These are phyloP conservation scores for Urocyon cinereoargenteus DNA, from an alignment of 2,797 vertebrate species.

Conservation along the genomic window DNA sequence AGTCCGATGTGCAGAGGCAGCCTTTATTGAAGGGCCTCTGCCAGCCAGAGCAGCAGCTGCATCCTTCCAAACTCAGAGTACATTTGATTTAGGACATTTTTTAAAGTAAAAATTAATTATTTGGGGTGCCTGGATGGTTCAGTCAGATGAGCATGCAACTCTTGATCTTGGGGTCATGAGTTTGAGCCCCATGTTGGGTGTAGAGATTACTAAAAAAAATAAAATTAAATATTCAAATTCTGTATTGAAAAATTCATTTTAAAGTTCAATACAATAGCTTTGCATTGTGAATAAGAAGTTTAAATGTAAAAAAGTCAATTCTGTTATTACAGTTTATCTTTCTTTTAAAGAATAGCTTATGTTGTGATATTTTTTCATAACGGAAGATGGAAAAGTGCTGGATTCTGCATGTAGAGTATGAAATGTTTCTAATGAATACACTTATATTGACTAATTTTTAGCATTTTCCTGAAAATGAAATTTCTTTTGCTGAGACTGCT, in stretches of 20 bases:
- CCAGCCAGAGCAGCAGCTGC: background rate
- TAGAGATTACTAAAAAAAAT: background rate
- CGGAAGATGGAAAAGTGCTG: background rate
- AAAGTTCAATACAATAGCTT: background rate
- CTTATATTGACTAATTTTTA: conserved; percentile 29
- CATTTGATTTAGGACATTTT: background rate
- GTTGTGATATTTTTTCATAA: conserved; percentile 13
- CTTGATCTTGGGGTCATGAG: background rate
- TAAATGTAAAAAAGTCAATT: background rate
- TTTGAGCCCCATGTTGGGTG: background rate
- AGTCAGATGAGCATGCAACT: background rate
- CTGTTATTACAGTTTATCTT: background rate
- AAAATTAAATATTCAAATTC: background rate
- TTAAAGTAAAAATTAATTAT: conserved; percentile 31
- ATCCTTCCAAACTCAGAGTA: background rate
- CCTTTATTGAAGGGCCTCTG: background rate
- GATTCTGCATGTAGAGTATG: background rate
- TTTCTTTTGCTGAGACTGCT: background rate
- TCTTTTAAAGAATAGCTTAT: background rate
- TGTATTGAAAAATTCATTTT: background rate
- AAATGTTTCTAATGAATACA: background rate
- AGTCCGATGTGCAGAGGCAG: too few species aligned
- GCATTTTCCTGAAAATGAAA: conserved; percentile 8
- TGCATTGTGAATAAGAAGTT: background rate
- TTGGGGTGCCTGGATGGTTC: background rate